Evolutionary conservation across 2,113 vertebrate species (phyloP), one percentile per base, ranked within the genome.

Genomic region (Leuciscus idus): DNA sequence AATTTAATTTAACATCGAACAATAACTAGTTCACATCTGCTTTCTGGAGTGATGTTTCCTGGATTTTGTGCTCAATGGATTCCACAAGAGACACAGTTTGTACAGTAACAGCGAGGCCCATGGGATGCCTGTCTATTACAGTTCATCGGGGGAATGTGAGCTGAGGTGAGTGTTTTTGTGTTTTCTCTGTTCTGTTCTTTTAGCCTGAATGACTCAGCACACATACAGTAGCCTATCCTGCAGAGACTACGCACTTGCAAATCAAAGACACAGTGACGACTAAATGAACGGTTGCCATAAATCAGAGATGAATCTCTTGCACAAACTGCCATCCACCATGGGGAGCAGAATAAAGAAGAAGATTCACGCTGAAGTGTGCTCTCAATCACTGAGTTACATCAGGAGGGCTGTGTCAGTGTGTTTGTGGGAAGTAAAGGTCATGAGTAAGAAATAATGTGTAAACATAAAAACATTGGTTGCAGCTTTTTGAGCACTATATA

Each of bases 201-300:
- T 87, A 88, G 76, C 86, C 76, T 66, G 80, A 88, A 89, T 95
- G 93, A 94, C 90, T 94, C 90, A 91, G 90, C 90, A 90, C 28
- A 86, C 75, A 86, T 64, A 43, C 43, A 43, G 8, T 43, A 82
- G 90, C 39, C 83, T 88, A 82, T 90, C 39, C 83, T 88, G 87
- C 88, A 85, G 85, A 89, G 87, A 48, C 83, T 43, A 86, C 17
- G 84, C 89, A 88, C 75, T 68, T 55, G 23, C 46, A 43, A 57
- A 86, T 62, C 62, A 76, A 84, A 89, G 85, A 81, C 50, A 84
- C 81, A 19, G 74, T 90, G 88, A 90, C 68, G 39, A 39, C 79
- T 66, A 90, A 89, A 91, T 91, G 85, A 92, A 91, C 80, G 76
- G 86, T 86, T 36, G 39, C 62, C 87, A 90, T 89, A 83, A 87